Percentiles rank a stretch among this genome's conserved stretches.
Evolutionary conservation across 2,113 vertebrate genomes (phyloP).

Genomic region (Mustelus asterias): DNA sequence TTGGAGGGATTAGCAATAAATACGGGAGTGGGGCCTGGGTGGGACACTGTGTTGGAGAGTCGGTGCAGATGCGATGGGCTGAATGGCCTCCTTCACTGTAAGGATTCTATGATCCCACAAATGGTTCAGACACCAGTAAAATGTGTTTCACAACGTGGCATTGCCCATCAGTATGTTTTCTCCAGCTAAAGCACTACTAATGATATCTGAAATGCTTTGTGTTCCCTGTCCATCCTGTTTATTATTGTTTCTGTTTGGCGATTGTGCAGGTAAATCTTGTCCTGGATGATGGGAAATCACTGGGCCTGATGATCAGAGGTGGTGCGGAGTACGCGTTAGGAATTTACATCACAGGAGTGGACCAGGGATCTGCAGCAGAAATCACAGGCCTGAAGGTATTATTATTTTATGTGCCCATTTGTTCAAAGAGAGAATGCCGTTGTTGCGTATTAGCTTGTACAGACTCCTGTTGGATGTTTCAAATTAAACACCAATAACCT

Average conservation of each 20-base stretch:
- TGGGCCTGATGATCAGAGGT: slow-evolving; percentile 90
- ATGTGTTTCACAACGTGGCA: background rate
- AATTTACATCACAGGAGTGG: slow-evolving; percentile 92
- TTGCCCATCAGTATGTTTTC: background rate
- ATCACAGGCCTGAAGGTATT: slow-evolving; percentile 85
- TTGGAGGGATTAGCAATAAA: no score
- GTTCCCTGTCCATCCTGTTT: background rate
- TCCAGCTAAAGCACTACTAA: background rate
- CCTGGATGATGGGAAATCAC: slow-evolving; percentile 81
- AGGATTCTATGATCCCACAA: background rate
- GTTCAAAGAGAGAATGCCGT: background rate
- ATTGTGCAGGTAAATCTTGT: slow-evolving; percentile 83
- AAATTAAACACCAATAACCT: background rate
- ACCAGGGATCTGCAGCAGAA: slow-evolving; percentile 83
- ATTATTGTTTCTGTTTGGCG: background rate
- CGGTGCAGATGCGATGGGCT: no score
- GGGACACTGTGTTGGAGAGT: no score
- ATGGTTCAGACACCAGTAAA: background rate
- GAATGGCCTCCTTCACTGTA: no score
- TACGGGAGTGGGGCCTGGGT: no score
- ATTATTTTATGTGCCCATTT: background rate
- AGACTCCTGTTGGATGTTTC: background rate
- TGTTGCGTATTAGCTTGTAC: background rate
- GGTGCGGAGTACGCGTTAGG: slow-evolving; percentile 89
- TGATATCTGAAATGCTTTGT: background rate